phyloP scores from a whole-genome alignment of 2,113 vertebrate species.

The Brachyistius frenatus region DNA sequence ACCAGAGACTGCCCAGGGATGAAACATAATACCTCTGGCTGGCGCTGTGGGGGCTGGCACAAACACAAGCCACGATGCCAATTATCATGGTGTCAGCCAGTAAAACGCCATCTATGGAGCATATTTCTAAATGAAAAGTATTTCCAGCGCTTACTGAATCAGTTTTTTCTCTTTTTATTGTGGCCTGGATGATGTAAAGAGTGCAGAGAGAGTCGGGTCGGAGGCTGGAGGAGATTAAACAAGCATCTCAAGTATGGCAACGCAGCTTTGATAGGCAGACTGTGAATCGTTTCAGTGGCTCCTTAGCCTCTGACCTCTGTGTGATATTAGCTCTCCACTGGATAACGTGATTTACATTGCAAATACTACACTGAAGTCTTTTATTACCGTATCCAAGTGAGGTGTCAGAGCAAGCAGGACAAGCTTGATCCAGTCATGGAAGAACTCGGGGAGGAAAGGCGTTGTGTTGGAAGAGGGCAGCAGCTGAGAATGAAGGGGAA shows the following conservation, averaged over 20 bases:
- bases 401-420: slow-evolving; percentile 8
- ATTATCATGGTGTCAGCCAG: slow-evolving; percentile 41
- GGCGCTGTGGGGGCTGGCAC: slow-evolving; percentile 25
- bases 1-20: slow-evolving; percentile 35
- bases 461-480: background rate
- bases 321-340: slow-evolving; percentile 48
- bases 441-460: background rate
- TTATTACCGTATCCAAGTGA: slow-evolving; percentile 41
- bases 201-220: slow-evolving; percentile 26
- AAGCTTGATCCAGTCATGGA: slow-evolving; percentile 13
- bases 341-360: slow-evolving; percentile 51
- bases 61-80: slow-evolving; percentile 33
- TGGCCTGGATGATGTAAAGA: background rate
- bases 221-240: slow-evolving; percentile 58
- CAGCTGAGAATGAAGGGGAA: background rate
- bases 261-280: slow-evolving; percentile 38
- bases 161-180: background rate
- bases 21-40: slow-evolving; percentile 28
- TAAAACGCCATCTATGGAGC: slow-evolving; percentile 14
- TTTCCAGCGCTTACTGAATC: slow-evolving; percentile 27
- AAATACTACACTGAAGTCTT: slow-evolving; percentile 35
- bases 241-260: slow-evolving; percentile 31
- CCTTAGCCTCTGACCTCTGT: slow-evolving; percentile 60
- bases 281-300: slow-evolving; percentile 50
- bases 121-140: slow-evolving; percentile 1